A percentile compares a stretch with the other conserved stretches of the same genome.
Evolutionary conservation across 1,140 invertebrate species (phyloP).

Genomic region (Acromyrmex heyeri): DNA sequence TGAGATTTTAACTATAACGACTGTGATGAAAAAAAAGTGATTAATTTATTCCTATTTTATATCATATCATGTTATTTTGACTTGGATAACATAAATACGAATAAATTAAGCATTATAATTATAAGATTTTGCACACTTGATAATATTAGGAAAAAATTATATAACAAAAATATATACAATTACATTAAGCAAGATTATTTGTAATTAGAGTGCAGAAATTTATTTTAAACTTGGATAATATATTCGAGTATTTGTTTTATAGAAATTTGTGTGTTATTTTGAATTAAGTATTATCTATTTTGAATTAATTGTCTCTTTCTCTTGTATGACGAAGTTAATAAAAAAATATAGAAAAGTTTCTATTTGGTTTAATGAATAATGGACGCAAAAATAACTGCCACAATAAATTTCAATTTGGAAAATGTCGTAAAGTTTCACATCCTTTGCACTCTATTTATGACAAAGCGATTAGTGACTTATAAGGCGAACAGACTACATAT

Average conservation of each 20-base stretch:
- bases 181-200: not conserved
- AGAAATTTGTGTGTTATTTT: not conserved
- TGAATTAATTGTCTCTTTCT: not conserved
- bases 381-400: not conserved
- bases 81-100: conserved; percentile 1
- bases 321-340: not conserved
- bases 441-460: not conserved
- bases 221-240: not conserved
- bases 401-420: not conserved
- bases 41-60: conserved; percentile 27
- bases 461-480: not conserved
- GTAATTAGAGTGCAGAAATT: conserved; percentile 15
- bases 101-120: conserved; percentile 29
- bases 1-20: conserved; percentile 33
- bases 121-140: conserved; percentile 16
- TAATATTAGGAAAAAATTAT: conserved; percentile 22
- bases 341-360: not conserved
- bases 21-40: conserved; percentile 38
- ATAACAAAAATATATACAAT: conserved; percentile 12
- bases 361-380: conserved; percentile 11
- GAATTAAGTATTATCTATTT: not conserved
- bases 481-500: not conserved
- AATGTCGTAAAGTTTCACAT: not conserved
- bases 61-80: not conserved
- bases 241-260: not conserved